A percentile compares a stretch with the other conserved stretches of the same genome.
These are phyloP conservation scores for Scrobipalpa atriplicella DNA, from an alignment of 2,888 invertebrate species.

Conservation along the genomic window DNA sequence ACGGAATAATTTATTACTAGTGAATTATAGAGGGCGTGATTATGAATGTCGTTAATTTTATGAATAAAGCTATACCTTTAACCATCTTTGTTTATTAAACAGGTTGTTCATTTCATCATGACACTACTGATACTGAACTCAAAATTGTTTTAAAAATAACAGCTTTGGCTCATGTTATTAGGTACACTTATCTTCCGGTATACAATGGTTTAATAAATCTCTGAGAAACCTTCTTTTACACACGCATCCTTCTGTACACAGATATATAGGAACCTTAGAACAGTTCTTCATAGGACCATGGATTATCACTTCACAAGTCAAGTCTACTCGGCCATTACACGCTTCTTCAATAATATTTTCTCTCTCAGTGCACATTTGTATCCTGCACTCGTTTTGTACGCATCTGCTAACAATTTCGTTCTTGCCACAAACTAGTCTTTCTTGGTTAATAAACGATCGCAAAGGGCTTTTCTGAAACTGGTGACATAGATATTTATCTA, in stretches of 20 bases:
- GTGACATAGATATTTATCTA: background rate
- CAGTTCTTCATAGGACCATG: background rate
- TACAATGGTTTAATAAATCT: background rate
- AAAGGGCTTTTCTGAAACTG: background rate
- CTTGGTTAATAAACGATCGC: background rate
- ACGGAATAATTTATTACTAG: too few relatives aligned
- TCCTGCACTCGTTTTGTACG: background rate
- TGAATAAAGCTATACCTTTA: too few relatives aligned
- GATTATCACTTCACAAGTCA: constrained; percentile 12
- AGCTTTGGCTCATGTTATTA: background rate
- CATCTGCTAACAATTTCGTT: background rate
- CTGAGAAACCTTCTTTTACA: background rate
- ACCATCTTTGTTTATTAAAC: too few relatives aligned
- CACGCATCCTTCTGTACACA: background rate
- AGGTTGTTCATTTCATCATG: too few relatives aligned
- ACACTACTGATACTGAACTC: too few relatives aligned
- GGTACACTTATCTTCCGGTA: background rate
- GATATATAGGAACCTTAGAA: background rate
- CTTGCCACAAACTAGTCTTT: background rate
- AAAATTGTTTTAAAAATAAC: background rate
- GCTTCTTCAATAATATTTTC: background rate
- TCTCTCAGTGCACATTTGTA: background rate
- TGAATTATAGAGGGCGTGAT: too few relatives aligned
- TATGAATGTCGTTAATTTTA: too few relatives aligned
- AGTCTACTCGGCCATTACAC: background rate